Base-by-base conservation (phyloP, 1,140 invertebrate genomes). In the Pogonomyrmex barbatus region DNA sequence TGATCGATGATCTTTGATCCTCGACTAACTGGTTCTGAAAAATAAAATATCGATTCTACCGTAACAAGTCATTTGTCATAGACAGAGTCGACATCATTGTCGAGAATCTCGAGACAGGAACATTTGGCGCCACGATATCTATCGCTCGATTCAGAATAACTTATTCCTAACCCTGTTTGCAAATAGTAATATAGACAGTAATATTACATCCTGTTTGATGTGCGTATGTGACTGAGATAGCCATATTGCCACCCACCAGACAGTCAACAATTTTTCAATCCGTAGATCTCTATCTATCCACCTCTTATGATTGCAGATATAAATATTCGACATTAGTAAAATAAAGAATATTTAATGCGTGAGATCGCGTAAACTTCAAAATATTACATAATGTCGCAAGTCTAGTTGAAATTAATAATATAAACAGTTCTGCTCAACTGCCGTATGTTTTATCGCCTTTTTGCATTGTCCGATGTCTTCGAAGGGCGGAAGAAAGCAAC, bases 131-230 rank as follows among this genome's bases (percentile, higher is more conserved):
- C 88, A 90, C 39, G 52, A 62, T 33, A 62, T 63, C 65, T 86
- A 78, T 85, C 81, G 85, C 79, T 90, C 56, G 58, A 39, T 86
- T 76, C 50, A 56, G 70, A 82, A 71, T 90, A 87, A 85, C 73
- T 87, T 88, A 89, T 65, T 52, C 62, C 47, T 81, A 47, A 60
- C 68, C 52, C 24, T 67, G 62, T 68, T 54, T 56, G 78, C 73
- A 30, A 86, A 88, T 79, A 85, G 78, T 83, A 90, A 90, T 86
- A 86, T 60, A 90, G 87, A 90, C 89, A 88, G 84, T 85, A 90
- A 87, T 88, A 88, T 83, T 75, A 62, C 47, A 54, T 56, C 42
- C 70, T 50, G 65, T 68, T 50, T 65, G 79, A 86, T 68, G 88
- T 84, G 45, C 83, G 78, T 76, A 77, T 75, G 85, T 89, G 71